These are phyloP conservation scores for Ptilorrhoa leucosticta DNA, from an alignment of 2,113 vertebrate genomes.

Conservation along the genomic window DNA sequence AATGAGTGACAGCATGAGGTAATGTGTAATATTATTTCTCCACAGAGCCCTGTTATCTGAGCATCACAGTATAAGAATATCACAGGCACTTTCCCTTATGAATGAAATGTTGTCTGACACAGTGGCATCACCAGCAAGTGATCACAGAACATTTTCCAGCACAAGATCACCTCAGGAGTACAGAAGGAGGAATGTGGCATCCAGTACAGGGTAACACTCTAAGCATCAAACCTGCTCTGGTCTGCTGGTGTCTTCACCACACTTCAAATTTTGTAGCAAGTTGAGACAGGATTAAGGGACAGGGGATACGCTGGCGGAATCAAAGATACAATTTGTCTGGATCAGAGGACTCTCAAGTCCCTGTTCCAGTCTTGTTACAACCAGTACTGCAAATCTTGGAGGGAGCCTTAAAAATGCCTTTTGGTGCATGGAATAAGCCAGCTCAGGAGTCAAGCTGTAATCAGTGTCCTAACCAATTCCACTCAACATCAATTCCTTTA, in stretches of 20 bases:
- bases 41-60: slow-evolving; percentile 76
- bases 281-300: neutral
- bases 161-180: neutral
- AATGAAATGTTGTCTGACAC: slow-evolving; percentile 73
- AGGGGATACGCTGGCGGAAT: neutral
- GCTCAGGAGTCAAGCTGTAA: neutral
- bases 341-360: neutral
- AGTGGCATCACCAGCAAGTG: neutral
- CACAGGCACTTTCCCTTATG: slow-evolving; percentile 81
- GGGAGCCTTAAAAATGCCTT: neutral
- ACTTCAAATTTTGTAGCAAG: neutral
- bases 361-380: neutral
- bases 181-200: neutral
- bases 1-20: neutral
- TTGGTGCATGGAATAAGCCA: neutral
- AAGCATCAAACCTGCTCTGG: neutral
- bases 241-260: neutral
- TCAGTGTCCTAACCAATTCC: neutral
- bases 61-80: slow-evolving; percentile 78
- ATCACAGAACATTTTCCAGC: neutral
- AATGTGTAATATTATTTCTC: neutral
- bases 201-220: slow-evolving; percentile 50
- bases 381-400: neutral
- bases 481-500: neutral
- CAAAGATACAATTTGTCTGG: neutral